Conservation (phyloP, 1,140 invertebrate genomes). For the Papilio glaucus region DNA sequence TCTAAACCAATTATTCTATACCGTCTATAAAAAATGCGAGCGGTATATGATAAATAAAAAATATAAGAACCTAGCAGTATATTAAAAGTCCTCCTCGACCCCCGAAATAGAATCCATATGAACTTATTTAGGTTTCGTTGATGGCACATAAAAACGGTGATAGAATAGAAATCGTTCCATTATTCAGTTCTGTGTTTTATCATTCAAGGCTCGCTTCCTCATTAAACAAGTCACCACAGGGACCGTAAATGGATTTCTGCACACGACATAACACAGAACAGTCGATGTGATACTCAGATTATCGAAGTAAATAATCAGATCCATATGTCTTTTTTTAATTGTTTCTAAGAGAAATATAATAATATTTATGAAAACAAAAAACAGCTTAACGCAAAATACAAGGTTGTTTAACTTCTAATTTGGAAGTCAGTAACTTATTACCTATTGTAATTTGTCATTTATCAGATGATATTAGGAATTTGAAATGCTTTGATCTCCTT, state of each 20-base stretch:
- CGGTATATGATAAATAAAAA: background rate
- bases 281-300: background rate
- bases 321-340: too few species aligned
- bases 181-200: constrained; percentile 17
- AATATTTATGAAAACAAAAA: too few species aligned
- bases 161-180: constrained; percentile 28
- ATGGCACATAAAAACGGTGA: constrained; percentile 13
- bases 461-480: too few species aligned
- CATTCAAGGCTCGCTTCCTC: background rate
- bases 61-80: background rate
- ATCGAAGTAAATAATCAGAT: too few species aligned
- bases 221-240: background rate
- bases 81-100: constrained; percentile 2
- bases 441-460: too few species aligned
- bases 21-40: background rate
- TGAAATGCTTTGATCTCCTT: too few species aligned
- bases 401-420: too few species aligned
- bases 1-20: background rate
- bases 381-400: too few species aligned
- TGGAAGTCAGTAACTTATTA: too few species aligned
- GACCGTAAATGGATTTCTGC: background rate
- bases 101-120: constrained; percentile 21
- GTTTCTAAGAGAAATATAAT: too few species aligned
- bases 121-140: constrained; percentile 2
- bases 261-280: background rate